Evolutionary conservation across 2,888 invertebrate genomes (phyloP).

Genomic region (Lasioglossum marginatum): DNA sequence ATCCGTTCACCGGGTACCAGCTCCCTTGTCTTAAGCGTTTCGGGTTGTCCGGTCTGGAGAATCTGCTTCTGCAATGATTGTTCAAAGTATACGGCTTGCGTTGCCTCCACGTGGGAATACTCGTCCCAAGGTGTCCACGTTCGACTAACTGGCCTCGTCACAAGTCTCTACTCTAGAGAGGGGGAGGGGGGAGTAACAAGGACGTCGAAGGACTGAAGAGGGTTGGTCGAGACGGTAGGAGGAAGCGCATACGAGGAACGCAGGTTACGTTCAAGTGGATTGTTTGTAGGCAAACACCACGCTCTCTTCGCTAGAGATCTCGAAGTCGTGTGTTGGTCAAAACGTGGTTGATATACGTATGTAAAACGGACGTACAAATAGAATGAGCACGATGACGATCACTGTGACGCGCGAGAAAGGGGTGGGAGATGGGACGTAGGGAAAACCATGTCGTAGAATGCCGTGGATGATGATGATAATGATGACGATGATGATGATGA

Average conservation of each 20-base stretch:
- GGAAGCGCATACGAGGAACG: constrained; percentile 63
- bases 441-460: not conserved
- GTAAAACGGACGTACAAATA: constrained; percentile 20
- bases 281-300: constrained; percentile 79
- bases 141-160: constrained; percentile 39
- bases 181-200: not conserved
- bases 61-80: constrained; percentile 60
- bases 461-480: constrained; percentile 24
- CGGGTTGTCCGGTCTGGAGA: constrained; percentile 45
- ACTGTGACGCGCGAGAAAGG: constrained; percentile 13
- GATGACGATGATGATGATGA: constrained; percentile 28
- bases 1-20: constrained; percentile 34
- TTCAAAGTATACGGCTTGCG: constrained; percentile 51
- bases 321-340: constrained; percentile 31
- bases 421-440: not conserved
- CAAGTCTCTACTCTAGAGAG: not conserved
- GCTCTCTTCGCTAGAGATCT: constrained; percentile 36
- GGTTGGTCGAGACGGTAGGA: constrained; percentile 30
- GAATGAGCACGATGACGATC: constrained; percentile 43
- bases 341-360: constrained; percentile 45
- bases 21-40: constrained; percentile 18
- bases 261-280: constrained; percentile 75
- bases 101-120: constrained; percentile 65
- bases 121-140: constrained; percentile 36
- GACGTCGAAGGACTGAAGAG: constrained; percentile 39